Evolutionary conservation across 2,797 vertebrate genomes (phyloP), one percentile per base, ranked within the genome.

Genomic region (Tadarida brasiliensis): DNA sequence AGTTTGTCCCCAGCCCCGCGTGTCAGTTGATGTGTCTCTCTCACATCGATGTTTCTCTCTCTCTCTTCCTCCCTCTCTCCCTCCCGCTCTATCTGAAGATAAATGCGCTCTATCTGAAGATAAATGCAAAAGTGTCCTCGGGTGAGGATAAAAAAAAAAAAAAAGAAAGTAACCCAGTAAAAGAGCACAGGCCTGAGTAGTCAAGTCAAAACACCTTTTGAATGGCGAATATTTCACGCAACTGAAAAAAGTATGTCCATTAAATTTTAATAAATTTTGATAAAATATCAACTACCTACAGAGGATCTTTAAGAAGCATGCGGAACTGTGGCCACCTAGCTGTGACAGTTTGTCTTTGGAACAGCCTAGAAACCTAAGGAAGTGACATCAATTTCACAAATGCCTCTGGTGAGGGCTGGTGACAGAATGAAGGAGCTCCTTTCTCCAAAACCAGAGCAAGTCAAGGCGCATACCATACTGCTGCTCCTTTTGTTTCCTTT

Each of bases 151-250:
- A n/a, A n/a, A n/a, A n/a, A n/a, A n/a, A n/a, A n/a, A n/a, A n/a
- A n/a, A n/a, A n/a, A n/a, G n/a, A 49, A 49, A 49, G 65, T 74
- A 93, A 82, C 12, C 24, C 57, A 73, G 19, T 86, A 83, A 95
- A 91, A 91, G 22, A 82, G 24, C 91, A 86, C 14, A 95, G 59
- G 22, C 61, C 59, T 57, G 26, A 30, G 30, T 44, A 65, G 71
- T 92, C 67, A 95, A 83, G 35, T 90, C 39, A 82, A 92, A 93
- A 51, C 49, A 63, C 54, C 56, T 96, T 54, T 88, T 68, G 78
- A 65, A 91, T 91, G 78, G 56, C 63, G 63, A 35, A 44, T 70
- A 84, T 80, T 87, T 83, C 70, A 68, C 80, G 30, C 73, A 88
- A 73, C 57, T 4, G 20, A 54, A 70, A 94, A 82, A 88, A 35